These are phyloP conservation scores for Phenganax subtilis DNA, from an alignment of 92 coral and sea anemone species.

Conservation along the genomic window DNA sequence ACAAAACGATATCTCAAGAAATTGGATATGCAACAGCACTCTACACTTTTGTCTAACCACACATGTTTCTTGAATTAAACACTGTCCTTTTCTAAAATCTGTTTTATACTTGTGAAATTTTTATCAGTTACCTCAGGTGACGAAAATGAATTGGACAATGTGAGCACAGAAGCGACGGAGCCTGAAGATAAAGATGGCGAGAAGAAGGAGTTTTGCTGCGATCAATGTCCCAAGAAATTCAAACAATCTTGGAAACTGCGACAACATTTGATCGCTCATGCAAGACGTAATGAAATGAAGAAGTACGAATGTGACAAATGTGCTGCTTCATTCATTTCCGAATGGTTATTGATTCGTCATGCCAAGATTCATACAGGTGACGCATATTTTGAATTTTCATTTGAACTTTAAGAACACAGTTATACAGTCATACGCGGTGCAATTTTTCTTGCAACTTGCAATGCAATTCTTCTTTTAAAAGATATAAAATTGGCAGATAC, in stretches of 20 bases:
- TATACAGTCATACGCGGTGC: too few relatives aligned
- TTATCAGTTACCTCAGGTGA: not conserved
- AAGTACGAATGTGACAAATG: conserved; percentile 41
- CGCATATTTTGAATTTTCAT: not conserved
- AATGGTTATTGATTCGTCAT: conserved; percentile 33
- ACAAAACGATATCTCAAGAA: too few relatives aligned
- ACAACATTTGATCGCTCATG: conserved; percentile 40
- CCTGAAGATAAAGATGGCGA: conserved; percentile 24
- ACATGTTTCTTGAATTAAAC: too few relatives aligned
- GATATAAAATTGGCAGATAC: too few relatives aligned
- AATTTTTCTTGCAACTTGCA: too few relatives aligned
- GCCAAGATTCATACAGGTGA: conserved; percentile 35
- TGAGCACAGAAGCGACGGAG: conserved; percentile 2
- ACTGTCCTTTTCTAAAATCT: too few relatives aligned
- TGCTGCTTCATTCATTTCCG: conserved; percentile 34
- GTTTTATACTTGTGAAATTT: too few relatives aligned
- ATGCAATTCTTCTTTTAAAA: too few relatives aligned
- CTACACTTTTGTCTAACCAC: too few relatives aligned
- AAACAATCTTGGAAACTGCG: conserved; percentile 41
- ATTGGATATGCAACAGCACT: too few relatives aligned
- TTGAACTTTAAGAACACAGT: not conserved
- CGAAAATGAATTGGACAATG: conserved; percentile 7
- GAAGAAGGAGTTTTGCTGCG: conserved; percentile 34
- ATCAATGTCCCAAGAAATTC: conserved; percentile 37
- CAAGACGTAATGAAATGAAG: conserved; percentile 38